Evolutionary conservation across 2,797 vertebrate genomes (phyloP).

Genomic region (Ptychadena robeensis): DNA sequence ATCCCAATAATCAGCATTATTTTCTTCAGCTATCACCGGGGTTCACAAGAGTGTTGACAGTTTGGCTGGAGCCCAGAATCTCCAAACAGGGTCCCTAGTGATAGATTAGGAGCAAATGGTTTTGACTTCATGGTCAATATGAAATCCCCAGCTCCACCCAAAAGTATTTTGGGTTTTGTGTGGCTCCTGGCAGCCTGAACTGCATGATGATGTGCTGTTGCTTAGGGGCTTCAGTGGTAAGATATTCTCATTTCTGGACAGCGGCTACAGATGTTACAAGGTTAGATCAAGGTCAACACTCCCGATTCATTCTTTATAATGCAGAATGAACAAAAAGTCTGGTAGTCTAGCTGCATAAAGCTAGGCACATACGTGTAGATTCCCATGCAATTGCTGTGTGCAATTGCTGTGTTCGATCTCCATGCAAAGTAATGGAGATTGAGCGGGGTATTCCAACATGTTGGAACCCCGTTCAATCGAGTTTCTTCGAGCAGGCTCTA

Average conservation of each 20-base stretch:
- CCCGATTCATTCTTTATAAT: neutral
- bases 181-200: neutral
- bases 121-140: neutral
- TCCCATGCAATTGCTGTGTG: too few relatives aligned
- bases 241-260: neutral
- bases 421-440: too few relatives aligned
- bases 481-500: too few relatives aligned
- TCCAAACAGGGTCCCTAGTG: neutral
- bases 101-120: neutral
- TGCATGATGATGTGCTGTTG: neutral
- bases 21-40: conserved; percentile 11
- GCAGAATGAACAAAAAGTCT: neutral
- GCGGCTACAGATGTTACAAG: too few relatives aligned
- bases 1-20: conserved; percentile 4
- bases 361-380: too few relatives aligned
- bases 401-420: too few relatives aligned
- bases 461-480: too few relatives aligned
- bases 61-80: neutral
- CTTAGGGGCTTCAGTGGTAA: neutral
- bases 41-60: conserved; percentile 7
- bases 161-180: neutral
- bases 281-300: neutral
- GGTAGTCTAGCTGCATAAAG: neutral
- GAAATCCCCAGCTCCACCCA: neutral
- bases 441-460: too few relatives aligned